Base-by-base conservation (phyloP, 1,140 invertebrate species). In the Drosophila kurseongensis region DNA sequence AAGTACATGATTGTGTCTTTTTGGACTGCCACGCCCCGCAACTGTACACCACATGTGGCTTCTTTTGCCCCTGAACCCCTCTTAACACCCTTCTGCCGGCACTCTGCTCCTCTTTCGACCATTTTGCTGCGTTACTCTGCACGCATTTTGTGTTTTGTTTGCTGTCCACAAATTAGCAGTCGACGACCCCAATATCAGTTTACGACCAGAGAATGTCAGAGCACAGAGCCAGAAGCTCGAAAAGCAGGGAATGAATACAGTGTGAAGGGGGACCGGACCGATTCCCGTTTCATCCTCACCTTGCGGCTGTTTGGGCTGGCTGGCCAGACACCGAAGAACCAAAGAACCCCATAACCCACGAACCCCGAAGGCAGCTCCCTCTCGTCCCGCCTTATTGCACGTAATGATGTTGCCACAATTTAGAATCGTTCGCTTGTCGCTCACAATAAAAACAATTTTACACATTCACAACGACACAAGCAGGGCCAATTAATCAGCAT, bases 161-260 rank as follows among this genome's bases (percentile, higher is more conserved):
- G 47, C 42, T 83, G 57, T 80, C 81, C 83, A 88, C 79, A 88
- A 88, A 88, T 88, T 89, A 88, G 84, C 84, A 84, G 84, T 89
- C 84, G 84, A 75, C 84, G 84, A 89, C 84, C 84, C 88, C 84
- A 89, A 89, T 89, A 89, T 89, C 80, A 78, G 84, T 84, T 89
- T 89, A 89, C 84, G 84, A 84, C 67, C 72, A 52, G 45, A 51
- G 48, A 51, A 51, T 14, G 48, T 29, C 27, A 35, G 29, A 50
- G 47, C 47, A n/a, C 27, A 4, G 9, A 45, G 58, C 47, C 48
- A 63, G 52, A 55, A 71, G 55, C 16, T 58, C 40, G 18, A 41
- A 42, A 5, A 51, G 52, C 13, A 67, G 48, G 59, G 76, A 10
- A 29, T 7, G 48, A 51, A 35, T 51, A 32, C 23, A n/a, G n/a